A percentile compares a stretch with the other conserved stretches of the same genome.
Evolutionary conservation across 1,140 invertebrate genomes (phyloP).

Genomic region (Antheraea pernyi): DNA sequence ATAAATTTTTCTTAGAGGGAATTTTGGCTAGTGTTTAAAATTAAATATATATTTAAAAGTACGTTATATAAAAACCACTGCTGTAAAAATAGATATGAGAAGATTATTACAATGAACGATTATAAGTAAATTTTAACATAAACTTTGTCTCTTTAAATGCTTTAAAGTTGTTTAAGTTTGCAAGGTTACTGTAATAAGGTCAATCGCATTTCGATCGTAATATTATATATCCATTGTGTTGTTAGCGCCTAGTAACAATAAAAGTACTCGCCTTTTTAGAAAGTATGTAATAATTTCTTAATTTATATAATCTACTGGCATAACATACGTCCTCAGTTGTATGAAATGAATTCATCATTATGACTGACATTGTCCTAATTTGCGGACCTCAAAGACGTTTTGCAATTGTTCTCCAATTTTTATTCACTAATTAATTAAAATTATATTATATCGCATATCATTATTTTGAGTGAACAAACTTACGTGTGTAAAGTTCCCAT

Average conservation of each 20-base stretch:
- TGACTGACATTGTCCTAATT: constrained; percentile 54
- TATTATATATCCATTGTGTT: neutral
- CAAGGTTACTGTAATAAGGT: constrained; percentile 1
- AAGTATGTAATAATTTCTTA: neutral
- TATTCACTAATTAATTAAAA: neutral
- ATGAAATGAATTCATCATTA: neutral
- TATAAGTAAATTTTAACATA: neutral
- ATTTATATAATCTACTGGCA: neutral
- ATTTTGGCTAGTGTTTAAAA: too few species aligned
- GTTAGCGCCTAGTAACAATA: neutral
- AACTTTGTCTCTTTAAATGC: neutral
- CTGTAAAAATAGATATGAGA: neutral
- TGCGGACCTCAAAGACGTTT: constrained; percentile 13
- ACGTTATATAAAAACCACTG: too few species aligned
- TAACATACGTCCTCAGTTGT: neutral
- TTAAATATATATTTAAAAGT: too few species aligned
- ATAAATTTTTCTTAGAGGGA: neutral
- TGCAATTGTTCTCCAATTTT: neutral
- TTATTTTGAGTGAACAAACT: constrained; percentile 37
- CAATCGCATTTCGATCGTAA: neutral
- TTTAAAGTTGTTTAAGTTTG: neutral
- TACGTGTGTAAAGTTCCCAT: constrained; percentile 64
- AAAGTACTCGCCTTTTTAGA: neutral
- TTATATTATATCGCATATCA: too few species aligned
- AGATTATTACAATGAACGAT: neutral